Evolutionary conservation across 1,140 invertebrate species (phyloP), one percentile per base, ranked within the genome.

Genomic region (Drosophila sechellia): DNA sequence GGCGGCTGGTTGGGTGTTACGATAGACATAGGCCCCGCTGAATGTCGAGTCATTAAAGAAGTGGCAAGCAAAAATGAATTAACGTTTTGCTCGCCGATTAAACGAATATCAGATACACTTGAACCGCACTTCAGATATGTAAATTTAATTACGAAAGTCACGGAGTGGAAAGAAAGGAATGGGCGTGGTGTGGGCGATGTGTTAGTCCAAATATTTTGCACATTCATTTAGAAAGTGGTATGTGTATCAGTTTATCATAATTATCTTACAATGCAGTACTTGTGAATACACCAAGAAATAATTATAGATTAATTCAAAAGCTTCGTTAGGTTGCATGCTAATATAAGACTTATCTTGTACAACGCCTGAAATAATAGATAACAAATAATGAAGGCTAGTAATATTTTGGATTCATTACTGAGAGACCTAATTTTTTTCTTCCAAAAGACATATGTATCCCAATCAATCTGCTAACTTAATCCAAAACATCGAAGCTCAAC

Each of bases 31-130:
- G 53, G 34, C 17, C 35, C 34, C 43, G n/a, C 46, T 46, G 39
- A 57, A 64, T 84, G 80, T 77, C 73, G 63, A 85, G 77, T 85
- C 81, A 85, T 85, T 85, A 80, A 65, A 73, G 68, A 73, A 76
- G 46, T 45, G 20, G 63, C 63, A 63, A 27, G 34, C 43, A 63
- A 63, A 71, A 46, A 66, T 57, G 56, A 66, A 57, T 45, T 46
- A 60, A 42, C 4, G 20, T 42, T 43, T 40, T 45, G 22, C 13
- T 43, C 4, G 17, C 34, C 40, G 53, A 75, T 61, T 66, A 39
- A 56, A 66, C 79, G 79, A 78, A 59, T 55, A 48, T 45, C 31
- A 48, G 35, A 81, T 78, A 59, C 79, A 39, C 74, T 52, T 25
- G 11, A 20, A 13, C 10, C 1, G 4, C 0, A 17, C 17, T 27